Base-by-base conservation (phyloP, 2,888 invertebrate species). In the Coleophora flavipennella region DNA sequence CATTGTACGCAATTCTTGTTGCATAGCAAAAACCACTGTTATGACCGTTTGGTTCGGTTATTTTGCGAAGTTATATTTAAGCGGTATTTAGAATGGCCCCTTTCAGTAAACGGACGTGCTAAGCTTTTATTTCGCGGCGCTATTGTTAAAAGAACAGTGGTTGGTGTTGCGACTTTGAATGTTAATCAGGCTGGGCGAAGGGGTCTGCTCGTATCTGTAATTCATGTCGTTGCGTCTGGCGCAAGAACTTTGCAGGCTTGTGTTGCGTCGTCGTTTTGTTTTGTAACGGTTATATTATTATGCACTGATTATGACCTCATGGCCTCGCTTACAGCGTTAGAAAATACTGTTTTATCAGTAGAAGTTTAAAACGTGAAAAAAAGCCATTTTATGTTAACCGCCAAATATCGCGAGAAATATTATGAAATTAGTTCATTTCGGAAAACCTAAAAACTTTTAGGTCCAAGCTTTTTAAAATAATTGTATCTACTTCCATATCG, bases 111-210 rank as follows among this genome's bases (percentile, higher is more conserved):
- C 62, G 72, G 67, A 79, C 81, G 79, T 75, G 80, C 69, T 63
- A 66, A 67, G 78, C 71, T 81, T 81, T 81, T 79, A 80, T 80
- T 80, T 79, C 69, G 62, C 61, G 52, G 60, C 53, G 66, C 73
- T 70, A 78, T 78, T 80, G 79, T 78, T 73, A 70, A 73, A 65
- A 67, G 70, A 75, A 72, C 65, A 55, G 66, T 73, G 73, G 69
- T 70, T 60, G 59, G 57, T 66, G 70, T 67, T 60, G 64, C 55
- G 59, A 62, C 59, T 61, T 64, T 72, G 81, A 81, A 81, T 83
- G 78, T 69, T 78, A 83, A 81, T 81, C 67, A 70, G 64, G 63
- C 61, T 60, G 59, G 63, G 67, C 67, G 64, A 69, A 66, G 65
- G 59, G 43, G 74, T n/a, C n/a, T n/a, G n/a, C n/a, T n/a, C n/a